Percentiles rank a stretch among this genome's conserved stretches.
phyloP scores from a whole-genome alignment of 2,888 invertebrate species.

The Agrilus biguttatus region DNA sequence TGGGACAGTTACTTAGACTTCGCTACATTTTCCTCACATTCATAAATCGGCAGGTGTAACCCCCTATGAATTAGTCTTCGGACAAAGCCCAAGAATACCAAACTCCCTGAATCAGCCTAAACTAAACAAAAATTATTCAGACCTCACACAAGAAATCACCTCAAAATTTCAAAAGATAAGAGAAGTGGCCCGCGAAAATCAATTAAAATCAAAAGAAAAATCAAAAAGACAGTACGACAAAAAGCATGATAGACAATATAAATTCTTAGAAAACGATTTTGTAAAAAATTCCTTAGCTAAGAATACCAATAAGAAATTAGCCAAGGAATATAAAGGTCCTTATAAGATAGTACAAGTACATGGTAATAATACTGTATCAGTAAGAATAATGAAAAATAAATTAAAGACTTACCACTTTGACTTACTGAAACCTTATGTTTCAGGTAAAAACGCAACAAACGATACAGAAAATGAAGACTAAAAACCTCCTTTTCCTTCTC shows the following conservation, averaged over 20 bases:
- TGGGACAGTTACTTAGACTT: slow-evolving; percentile 2
- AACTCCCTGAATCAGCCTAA: slow-evolving; percentile 3
- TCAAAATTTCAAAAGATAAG: slow-evolving; percentile 4
- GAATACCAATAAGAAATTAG: slow-evolving; percentile 4
- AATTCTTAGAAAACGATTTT: slow-evolving; percentile 3
- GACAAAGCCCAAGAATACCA: slow-evolving; percentile 6
- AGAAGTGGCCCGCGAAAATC: slow-evolving; percentile 6
- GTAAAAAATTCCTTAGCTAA: slow-evolving; percentile 4
- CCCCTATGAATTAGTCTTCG: slow-evolving; percentile 9
- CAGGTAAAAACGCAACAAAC: background rate
- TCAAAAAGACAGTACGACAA: slow-evolving; percentile 7
- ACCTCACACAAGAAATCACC: slow-evolving; percentile 2
- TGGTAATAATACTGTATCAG: slow-evolving; percentile 4
- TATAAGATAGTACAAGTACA: slow-evolving; percentile 6
- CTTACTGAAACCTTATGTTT: too few species aligned
- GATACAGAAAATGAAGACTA: background rate
- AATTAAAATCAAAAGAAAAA: slow-evolving; percentile 4
- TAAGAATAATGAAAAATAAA: slow-evolving; percentile 3
- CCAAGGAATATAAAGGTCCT: slow-evolving; percentile 3
- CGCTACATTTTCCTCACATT: background rate
- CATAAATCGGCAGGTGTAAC: slow-evolving; percentile 7
- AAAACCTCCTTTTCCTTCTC: background rate
- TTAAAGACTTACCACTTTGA: slow-evolving; percentile 4
- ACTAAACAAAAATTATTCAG: slow-evolving; percentile 2
- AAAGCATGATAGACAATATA: slow-evolving; percentile 3